Percentiles rank a stretch among this genome's conserved stretches.
phyloP scores from a whole-genome alignment of 2,797 vertebrate genomes.

The Bucorvus abyssinicus region DNA sequence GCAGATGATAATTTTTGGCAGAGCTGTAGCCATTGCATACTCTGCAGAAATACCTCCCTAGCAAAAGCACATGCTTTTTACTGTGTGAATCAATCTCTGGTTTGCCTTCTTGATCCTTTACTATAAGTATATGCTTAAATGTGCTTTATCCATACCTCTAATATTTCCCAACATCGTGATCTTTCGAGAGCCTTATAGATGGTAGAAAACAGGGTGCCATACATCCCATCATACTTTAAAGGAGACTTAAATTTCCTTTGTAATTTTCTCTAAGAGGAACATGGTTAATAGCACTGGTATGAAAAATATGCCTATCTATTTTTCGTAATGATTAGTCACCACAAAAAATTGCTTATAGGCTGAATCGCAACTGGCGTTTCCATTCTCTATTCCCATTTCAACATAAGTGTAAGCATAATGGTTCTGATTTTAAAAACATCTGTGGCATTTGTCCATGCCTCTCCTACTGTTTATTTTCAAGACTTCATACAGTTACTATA shows the following conservation, averaged over 20 bases:
- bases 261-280: not conserved
- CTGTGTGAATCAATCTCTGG: not conserved
- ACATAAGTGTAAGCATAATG: not conserved
- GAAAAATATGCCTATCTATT: constrained; percentile 45
- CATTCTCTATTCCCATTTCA: not conserved
- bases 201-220: not conserved
- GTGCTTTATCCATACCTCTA: not conserved
- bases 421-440: not conserved
- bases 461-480: not conserved
- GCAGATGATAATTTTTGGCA: not conserved
- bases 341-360: not conserved
- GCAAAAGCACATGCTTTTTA: not conserved
- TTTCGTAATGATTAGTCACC: constrained; percentile 33
- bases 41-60: not conserved
- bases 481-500: not conserved
- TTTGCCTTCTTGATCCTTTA: not conserved
- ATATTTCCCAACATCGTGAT: not conserved
- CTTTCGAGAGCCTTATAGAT: not conserved
- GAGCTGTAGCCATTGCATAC: not conserved
- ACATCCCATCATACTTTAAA: not conserved
- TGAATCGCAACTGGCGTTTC: not conserved
- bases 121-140: not conserved
- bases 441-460: not conserved
- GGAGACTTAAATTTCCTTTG: not conserved
- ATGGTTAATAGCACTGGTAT: not conserved